Base-by-base conservation (phyloP, 2,888 invertebrate genomes). In the Ormyrus thymus region DNA sequence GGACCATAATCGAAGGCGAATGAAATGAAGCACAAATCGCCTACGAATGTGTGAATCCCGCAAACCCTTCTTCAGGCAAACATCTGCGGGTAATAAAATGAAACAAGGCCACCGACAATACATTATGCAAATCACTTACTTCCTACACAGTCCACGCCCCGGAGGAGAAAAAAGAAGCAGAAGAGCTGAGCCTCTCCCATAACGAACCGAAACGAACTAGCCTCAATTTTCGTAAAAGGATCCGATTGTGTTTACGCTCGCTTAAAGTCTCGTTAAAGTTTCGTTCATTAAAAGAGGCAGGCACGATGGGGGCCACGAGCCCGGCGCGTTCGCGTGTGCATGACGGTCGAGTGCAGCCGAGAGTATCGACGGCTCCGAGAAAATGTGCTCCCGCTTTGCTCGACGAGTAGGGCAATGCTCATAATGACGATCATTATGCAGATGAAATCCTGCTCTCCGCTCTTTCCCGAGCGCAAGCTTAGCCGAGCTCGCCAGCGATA, bases 41-140 rank as follows among this genome's bases (percentile, higher is more conserved):
- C 29, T 29, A 29, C 29, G 1, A 29, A 29, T 29, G 29, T 29
- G 1, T 29, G 29, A 29, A 29, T 29, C 29, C 29, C 29, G 29
- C 29, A 29, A 29, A 29, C 2, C 29, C 29, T 29, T 29, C 1
- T 29, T 29, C 65, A 50, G 6, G 53, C 10, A 6, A 15, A 50
- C 55, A 29, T 70, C 62, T 70, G 48, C 56, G 64, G 43, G 62
- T 51, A 55, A 69, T 73, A 68, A 68, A 73, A 6, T 9, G 6
- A 13, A 61, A 55, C 65, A 76, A 79, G 75, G 75, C 62, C 69
- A 65, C 48, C 59, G 11, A 15, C 61, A 68, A 61, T 48, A 62
- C 73, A 68, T 75, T 69, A 75, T 65, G 76, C 66, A 79, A 76
- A 79, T 79, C 71, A 76, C 62, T 76, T 59, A 76, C 71, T 79